Percentiles rank a stretch among this genome's conserved stretches.
phyloP scores from a whole-genome alignment of 2,113 vertebrate genomes.

The Bostrychus sinensis region DNA sequence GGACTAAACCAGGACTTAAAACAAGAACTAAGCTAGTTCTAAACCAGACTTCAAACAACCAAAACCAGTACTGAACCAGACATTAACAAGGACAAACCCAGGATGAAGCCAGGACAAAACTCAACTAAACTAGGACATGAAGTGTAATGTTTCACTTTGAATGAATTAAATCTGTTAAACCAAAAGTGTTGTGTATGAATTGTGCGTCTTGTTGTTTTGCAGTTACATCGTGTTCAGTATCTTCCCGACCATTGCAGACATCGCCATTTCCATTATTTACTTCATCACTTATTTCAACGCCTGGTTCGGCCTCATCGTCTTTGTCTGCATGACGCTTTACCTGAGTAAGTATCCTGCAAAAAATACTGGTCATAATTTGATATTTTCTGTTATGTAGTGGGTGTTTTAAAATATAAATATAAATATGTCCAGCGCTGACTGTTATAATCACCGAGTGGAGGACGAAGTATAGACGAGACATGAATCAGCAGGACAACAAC shows the following conservation, averaged over 20 bases:
- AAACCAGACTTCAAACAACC: no score
- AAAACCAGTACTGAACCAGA: no score
- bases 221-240: slow-evolving; percentile 97
- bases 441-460: slow-evolving; percentile 97
- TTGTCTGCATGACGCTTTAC: slow-evolving; percentile 93
- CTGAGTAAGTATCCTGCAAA: slow-evolving; percentile 87
- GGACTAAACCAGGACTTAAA: no score
- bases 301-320: slow-evolving; percentile 97
- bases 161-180: no score
- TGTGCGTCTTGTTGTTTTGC: slow-evolving; percentile 10
- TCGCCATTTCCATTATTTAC: slow-evolving; percentile 92
- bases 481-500: slow-evolving; percentile 91
- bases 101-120: no score
- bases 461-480: slow-evolving; percentile 91
- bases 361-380: background rate
- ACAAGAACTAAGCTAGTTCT: no score
- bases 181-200: no score
- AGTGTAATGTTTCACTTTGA: no score
- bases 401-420: no score
- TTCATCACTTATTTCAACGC: slow-evolving; percentile 92
- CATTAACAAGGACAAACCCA: no score
- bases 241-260: slow-evolving; percentile 90
- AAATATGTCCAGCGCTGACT: slow-evolving; percentile 91
- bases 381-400: background rate
- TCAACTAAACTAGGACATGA: no score